phyloP scores from a whole-genome alignment of 2,113 vertebrate genomes.

The Electrona antarctica region DNA sequence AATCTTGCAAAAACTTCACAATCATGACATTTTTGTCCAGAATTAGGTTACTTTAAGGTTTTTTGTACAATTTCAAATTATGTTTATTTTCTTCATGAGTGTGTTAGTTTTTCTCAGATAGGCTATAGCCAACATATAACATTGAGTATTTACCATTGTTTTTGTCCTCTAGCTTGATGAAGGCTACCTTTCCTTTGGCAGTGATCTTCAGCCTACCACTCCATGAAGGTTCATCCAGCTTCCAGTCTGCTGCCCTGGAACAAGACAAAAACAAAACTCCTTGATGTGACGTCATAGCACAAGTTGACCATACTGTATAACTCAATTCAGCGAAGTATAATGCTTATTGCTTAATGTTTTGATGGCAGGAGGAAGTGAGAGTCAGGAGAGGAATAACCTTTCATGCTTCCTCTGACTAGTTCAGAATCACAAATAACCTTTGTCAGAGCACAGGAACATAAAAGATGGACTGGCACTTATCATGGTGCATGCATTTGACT shows the following conservation, averaged over 20 bases:
- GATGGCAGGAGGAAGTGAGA: slow-evolving; percentile 52
- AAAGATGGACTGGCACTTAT: too few species aligned
- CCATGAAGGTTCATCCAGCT: slow-evolving; percentile 94
- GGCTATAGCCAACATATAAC: neutral
- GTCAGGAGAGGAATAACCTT: neutral
- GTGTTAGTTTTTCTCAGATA: neutral
- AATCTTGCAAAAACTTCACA: neutral
- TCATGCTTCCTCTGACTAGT: too few species aligned
- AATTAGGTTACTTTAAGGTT: too few species aligned
- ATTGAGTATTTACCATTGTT: slow-evolving; percentile 81
- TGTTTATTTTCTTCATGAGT: neutral
- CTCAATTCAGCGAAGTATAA: too few species aligned
- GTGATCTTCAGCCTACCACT: slow-evolving; percentile 92
- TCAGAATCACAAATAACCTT: too few species aligned
- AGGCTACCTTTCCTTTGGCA: slow-evolving; percentile 85
- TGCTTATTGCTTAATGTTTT: too few species aligned
- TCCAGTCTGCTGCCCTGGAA: slow-evolving; percentile 93
- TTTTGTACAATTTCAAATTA: neutral
- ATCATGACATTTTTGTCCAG: neutral
- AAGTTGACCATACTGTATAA: too few species aligned
- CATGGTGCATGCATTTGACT: too few species aligned
- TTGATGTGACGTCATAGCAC: too few species aligned
- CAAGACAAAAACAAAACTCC: slow-evolving; percentile 24
- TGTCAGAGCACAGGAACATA: too few species aligned
- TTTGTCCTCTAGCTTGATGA: slow-evolving; percentile 92